Conservation (phyloP, 2,113 vertebrate genomes). For the Aix galericulata region DNA sequence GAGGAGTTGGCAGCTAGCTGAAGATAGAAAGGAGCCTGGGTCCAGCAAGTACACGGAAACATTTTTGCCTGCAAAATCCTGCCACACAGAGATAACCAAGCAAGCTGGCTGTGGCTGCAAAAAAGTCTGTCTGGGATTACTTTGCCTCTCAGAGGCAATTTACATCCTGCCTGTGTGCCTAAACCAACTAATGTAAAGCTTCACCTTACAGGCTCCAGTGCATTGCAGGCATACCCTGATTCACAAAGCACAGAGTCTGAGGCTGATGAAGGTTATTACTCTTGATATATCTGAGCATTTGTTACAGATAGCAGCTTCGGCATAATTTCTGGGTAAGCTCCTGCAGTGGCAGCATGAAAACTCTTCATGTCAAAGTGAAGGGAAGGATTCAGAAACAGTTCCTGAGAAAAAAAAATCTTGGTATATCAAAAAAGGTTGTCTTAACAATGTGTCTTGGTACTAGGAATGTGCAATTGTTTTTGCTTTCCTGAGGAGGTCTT, state of each 20-base stretch:
- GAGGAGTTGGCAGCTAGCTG: not conserved
- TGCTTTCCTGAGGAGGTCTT: not conserved
- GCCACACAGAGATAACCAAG: not conserved
- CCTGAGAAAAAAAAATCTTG: not conserved
- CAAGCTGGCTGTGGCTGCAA: not conserved
- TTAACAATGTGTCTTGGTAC: not conserved
- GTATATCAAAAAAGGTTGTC: not conserved
- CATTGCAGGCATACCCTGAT: rapidly evolving
- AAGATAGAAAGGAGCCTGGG: not conserved
- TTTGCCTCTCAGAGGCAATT: not conserved
- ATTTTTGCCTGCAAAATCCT: not conserved
- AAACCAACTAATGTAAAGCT: not conserved
- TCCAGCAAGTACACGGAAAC: not conserved
- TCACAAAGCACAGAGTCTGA: not conserved
- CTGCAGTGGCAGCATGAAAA: not conserved
- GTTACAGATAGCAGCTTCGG: not conserved
- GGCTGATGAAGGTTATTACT: not conserved
- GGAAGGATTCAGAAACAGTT: not conserved
- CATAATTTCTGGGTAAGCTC: not conserved
- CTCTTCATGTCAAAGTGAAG: not conserved
- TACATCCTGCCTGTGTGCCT: not conserved
- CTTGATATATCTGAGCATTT: not conserved
- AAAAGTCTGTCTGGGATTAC: not conserved
- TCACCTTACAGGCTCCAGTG: not conserved
- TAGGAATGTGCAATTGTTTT: not conserved